Conservation (phyloP, 2,888 invertebrate genomes). For the Morpho achilles region DNA sequence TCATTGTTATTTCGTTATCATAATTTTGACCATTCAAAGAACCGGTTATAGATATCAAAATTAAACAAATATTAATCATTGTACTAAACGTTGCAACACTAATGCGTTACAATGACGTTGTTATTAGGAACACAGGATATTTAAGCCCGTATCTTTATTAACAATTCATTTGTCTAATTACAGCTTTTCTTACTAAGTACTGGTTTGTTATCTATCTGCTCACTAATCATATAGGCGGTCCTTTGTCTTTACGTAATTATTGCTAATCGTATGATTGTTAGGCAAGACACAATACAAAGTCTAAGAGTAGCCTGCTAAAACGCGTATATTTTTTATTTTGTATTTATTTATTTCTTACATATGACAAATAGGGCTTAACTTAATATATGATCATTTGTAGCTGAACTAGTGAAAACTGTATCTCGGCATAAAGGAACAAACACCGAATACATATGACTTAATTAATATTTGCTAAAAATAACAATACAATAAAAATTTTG, state of each 20-base stretch:
- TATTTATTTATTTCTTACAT: no score
- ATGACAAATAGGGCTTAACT: no score
- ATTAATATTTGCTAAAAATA: no score
- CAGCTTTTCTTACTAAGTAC: slow-evolving; percentile 8
- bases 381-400: no score
- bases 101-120: not conserved
- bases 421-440: no score
- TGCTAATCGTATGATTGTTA: slow-evolving; percentile 8
- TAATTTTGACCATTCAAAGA: not conserved
- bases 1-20: slow-evolving; percentile 39
- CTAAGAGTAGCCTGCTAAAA: not conserved
- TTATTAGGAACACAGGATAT: not conserved
- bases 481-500: no score
- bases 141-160: slow-evolving; percentile 7
- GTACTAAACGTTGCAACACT: not conserved
- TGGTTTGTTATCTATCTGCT: slow-evolving; percentile 6
- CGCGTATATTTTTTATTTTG: no score
- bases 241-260: slow-evolving; percentile 14
- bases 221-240: slow-evolving; percentile 22
- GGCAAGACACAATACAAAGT: slow-evolving; percentile 1
- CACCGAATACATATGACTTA: no score
- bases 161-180: slow-evolving; percentile 18
- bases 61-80: slow-evolving; percentile 1
- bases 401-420: no score
- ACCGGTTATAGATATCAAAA: not conserved